Evolutionary conservation across 2,888 invertebrate species (phyloP).

Genomic region (Meghimatium bilineatum): DNA sequence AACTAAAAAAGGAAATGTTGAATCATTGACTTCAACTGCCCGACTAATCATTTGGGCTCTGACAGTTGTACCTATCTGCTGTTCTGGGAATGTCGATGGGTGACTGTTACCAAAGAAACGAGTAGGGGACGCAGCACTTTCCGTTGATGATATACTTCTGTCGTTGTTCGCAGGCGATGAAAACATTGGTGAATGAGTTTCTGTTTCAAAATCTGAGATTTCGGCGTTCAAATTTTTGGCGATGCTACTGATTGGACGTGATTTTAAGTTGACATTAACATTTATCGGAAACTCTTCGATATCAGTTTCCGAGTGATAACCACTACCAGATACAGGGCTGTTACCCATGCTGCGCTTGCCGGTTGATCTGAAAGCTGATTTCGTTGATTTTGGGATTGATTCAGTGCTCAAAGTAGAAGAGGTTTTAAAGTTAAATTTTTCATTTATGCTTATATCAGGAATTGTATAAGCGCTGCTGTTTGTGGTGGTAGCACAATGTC

Average conservation of each 20-base stretch:
- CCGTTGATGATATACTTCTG: no score
- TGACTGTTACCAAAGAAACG: not conserved
- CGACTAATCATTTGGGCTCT: slow-evolving; percentile 32
- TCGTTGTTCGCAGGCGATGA: no score
- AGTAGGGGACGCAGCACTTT: not conserved
- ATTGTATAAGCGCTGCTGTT: not conserved
- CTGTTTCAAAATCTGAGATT: not conserved
- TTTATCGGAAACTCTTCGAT: slow-evolving; percentile 20
- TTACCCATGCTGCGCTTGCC: not conserved
- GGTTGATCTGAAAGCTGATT: slow-evolving; percentile 24
- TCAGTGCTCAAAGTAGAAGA: not conserved
- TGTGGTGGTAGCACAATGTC: not conserved
- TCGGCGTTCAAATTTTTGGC: not conserved
- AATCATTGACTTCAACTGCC: slow-evolving; percentile 14
- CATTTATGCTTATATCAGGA: not conserved
- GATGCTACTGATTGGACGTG: slow-evolving; percentile 33
- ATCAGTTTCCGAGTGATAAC: slow-evolving; percentile 31
- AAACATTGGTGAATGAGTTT: not conserved
- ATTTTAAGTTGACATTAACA: slow-evolving; percentile 20
- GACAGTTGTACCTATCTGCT: not conserved
- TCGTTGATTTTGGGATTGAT: slow-evolving; percentile 29
- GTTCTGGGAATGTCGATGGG: not conserved
- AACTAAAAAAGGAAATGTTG: not conserved
- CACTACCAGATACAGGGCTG: not conserved
- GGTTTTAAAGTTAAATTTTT: not conserved